Conservation (phyloP, 2,888 invertebrate genomes). For the Ormyrus rosae region DNA sequence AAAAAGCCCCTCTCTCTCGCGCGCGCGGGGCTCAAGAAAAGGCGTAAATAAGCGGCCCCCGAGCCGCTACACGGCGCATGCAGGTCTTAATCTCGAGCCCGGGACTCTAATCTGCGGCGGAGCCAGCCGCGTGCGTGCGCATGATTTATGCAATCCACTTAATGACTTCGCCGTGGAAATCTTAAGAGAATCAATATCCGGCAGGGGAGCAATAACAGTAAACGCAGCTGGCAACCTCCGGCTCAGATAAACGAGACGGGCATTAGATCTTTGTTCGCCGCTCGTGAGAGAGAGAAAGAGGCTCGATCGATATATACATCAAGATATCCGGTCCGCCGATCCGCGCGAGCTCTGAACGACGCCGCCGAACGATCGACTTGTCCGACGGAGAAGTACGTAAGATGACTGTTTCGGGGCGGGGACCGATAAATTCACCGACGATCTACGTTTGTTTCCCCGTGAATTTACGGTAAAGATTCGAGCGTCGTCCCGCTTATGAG, state of each 20-base stretch:
- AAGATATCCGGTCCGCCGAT: too few species aligned
- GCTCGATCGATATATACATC: neutral
- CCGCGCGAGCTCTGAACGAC: neutral
- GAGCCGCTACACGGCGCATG: neutral
- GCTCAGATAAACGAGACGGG: slow-evolving; percentile 40
- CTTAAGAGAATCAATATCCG: slow-evolving; percentile 55
- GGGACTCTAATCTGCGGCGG: slow-evolving; percentile 40
- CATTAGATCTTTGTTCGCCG: slow-evolving; percentile 31
- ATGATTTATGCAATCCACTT: slow-evolving; percentile 56
- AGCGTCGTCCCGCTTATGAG: too few species aligned
- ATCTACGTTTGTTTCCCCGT: too few species aligned
- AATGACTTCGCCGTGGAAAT: slow-evolving; percentile 48
- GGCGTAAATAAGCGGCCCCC: slow-evolving; percentile 37
- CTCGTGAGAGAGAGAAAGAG: neutral
- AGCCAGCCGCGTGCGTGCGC: neutral
- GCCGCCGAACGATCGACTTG: neutral
- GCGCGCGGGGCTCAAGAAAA: neutral
- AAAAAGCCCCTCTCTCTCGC: slow-evolving; percentile 14
- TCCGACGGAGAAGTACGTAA: too few species aligned
- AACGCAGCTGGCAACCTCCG: slow-evolving; percentile 6
- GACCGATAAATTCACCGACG: too few species aligned
- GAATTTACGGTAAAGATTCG: too few species aligned
- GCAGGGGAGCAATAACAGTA: slow-evolving; percentile 46
- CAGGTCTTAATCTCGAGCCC: slow-evolving; percentile 46
- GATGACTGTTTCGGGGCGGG: too few species aligned